Percentiles rank a stretch among this genome's conserved stretches.
These are phyloP conservation scores for Bubo scandiacus DNA, from an alignment of 2,113 vertebrate species.

Conservation along the genomic window DNA sequence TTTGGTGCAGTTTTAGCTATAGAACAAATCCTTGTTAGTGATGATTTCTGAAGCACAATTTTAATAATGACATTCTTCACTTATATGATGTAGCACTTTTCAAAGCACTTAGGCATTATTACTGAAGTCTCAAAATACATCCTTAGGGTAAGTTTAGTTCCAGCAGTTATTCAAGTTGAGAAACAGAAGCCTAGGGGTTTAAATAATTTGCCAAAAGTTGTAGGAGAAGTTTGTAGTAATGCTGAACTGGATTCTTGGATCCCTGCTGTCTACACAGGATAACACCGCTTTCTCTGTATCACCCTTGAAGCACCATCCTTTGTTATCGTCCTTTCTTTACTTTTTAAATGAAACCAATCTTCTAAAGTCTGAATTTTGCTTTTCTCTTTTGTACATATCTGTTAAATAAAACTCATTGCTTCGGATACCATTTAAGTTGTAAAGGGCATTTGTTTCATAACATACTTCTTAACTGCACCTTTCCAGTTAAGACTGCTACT, in stretches of 20 bases:
- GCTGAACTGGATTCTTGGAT: neutral
- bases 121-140: slow-evolving; percentile 39
- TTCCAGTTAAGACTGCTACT: neutral
- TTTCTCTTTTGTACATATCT: neutral
- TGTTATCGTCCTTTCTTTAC: neutral
- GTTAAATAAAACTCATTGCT: neutral
- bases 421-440: neutral
- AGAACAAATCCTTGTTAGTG: slow-evolving; percentile 16
- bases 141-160: slow-evolving; percentile 34
- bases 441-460: slow-evolving; percentile 32
- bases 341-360: neutral
- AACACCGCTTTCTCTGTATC: neutral
- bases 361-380: neutral
- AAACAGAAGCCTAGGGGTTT: slow-evolving; percentile 1
- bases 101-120: slow-evolving; percentile 48
- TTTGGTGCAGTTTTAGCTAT: neutral
- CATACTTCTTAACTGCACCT: neutral
- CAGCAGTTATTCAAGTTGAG: slow-evolving; percentile 12
- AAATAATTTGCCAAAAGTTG: slow-evolving; percentile 18
- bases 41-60: slow-evolving; percentile 47
- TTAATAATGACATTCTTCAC: slow-evolving; percentile 55
- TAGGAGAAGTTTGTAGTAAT: neutral
- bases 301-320: neutral
- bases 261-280: neutral
- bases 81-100: slow-evolving; percentile 35